Base-by-base conservation (phyloP, 2,797 vertebrate species). In the Melanotaenia trifasciata region DNA sequence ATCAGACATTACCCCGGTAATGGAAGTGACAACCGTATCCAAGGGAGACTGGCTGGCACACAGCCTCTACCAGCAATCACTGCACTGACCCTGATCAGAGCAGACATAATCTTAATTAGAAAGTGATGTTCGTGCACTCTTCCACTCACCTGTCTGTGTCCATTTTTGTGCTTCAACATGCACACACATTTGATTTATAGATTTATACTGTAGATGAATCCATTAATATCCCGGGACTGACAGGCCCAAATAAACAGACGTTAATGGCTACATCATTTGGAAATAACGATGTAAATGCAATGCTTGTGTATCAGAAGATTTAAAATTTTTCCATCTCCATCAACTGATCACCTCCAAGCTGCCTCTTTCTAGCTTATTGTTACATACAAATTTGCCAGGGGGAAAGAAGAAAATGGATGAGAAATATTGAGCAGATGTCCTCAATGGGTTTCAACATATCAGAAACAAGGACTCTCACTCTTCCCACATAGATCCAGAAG, bases 1-100 rank as follows among this genome's bases (percentile, higher is more conserved):
- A 75, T 93, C 91, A 90, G 53, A 61, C 75, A 69, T 83, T 30
- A 67, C 81, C 70, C 72, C 64, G 76, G 83, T 82, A 93, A 94
- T 93, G 86, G 76, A 79, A 79, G 77, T 80, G 93, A 94, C 92
- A 93, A 81, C 89, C 85, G 54, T 92, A 79, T 86, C 90, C 85
- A 81, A 78, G 84, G 84, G 82, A 87, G 84, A 89, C 75, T 14
- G 83, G 72, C 80, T 79, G 78, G 85, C 72, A 79, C 78, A 43
- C 9, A 8, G 72, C 74, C 45, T 30, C 72, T 84, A 79, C 81
- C 80, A 64, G 76, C 77, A 60, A 90, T 93, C 92, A 89, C 71
- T 5, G 62, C 20, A 7, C 61, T 36, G 45, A 79, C 88, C 73
- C 78, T 91, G 91, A 93, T 90, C 79, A 64, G 84, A 90, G 64